Evolutionary conservation across 2,113 vertebrate genomes (phyloP).

Genomic region (Tragelaphus imberbis): DNA sequence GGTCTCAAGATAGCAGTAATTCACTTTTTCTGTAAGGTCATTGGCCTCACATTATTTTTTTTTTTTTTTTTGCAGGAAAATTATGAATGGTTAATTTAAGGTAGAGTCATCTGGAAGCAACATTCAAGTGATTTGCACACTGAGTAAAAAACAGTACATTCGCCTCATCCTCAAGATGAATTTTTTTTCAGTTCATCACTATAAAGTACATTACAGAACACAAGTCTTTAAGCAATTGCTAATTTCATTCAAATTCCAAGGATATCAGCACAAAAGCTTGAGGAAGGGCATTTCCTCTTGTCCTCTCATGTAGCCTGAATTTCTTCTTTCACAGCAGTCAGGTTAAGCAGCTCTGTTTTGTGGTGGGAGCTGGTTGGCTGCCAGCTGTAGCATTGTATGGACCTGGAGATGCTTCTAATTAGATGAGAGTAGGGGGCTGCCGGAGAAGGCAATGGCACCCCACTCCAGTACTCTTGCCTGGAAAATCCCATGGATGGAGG

Average conservation of each 20-base stretch:
- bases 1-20: conserved; percentile 50
- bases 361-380: not conserved
- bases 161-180: conserved; percentile 10
- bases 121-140: conserved; percentile 49
- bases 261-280: conserved; percentile 46
- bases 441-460: too few relatives aligned
- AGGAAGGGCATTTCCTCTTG: conserved; percentile 8
- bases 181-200: not conserved
- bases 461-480: too few relatives aligned
- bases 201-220: conserved; percentile 20
- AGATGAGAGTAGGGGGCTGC: not conserved
- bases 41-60: not conserved
- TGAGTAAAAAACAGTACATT: conserved; percentile 28
- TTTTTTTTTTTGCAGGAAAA: conserved; percentile 15
- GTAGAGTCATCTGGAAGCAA: conserved; percentile 37
- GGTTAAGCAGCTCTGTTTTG: conserved; percentile 15
- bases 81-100: conserved; percentile 50
- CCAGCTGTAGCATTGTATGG: not conserved
- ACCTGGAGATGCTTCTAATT: conserved; percentile 17
- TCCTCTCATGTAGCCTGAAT: conserved; percentile 18
- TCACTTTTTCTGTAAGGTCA: conserved; percentile 46
- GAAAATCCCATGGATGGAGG: too few relatives aligned
- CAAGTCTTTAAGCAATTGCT: conserved; percentile 41
- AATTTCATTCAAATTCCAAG: conserved; percentile 54
- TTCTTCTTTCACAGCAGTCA: conserved; percentile 9